Evolutionary conservation across 2,113 vertebrate species (phyloP).

Genomic region (Zapornia atra): DNA sequence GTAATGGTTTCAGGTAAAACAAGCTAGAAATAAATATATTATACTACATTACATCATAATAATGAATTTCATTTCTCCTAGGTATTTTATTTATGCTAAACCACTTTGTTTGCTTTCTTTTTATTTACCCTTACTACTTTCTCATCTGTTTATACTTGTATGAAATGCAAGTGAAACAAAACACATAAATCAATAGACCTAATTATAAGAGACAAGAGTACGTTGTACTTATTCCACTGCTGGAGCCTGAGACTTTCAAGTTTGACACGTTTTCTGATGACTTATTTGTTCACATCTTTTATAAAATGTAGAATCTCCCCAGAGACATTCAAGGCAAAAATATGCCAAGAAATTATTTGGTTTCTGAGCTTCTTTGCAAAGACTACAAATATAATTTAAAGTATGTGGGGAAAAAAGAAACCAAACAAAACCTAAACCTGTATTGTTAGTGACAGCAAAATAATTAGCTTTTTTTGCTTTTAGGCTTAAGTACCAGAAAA

Average conservation of each 20-base stretch:
- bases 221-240: not conserved
- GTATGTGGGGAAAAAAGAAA: not conserved
- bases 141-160: not conserved
- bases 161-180: slow-evolving; percentile 13
- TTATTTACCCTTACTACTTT: not conserved
- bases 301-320: not conserved
- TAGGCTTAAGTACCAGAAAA: not conserved
- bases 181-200: slow-evolving; percentile 7
- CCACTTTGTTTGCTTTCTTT: not conserved
- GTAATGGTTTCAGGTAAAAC: not conserved
- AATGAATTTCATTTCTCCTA: not conserved
- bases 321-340: not conserved
- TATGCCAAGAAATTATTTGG: not conserved
- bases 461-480: not conserved
- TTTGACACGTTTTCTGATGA: slow-evolving; percentile 15
- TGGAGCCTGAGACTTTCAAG: slow-evolving; percentile 9
- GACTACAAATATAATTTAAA: not conserved
- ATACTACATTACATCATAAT: not conserved
- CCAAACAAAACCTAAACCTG: not conserved
- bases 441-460: not conserved
- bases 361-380: not conserved
- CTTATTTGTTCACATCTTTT: slow-evolving; percentile 35
- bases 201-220: slow-evolving; percentile 29
- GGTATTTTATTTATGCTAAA: not conserved
- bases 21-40: not conserved